Conservation (phyloP, 2,888 invertebrate species). For the Standfussiana lucernea region DNA sequence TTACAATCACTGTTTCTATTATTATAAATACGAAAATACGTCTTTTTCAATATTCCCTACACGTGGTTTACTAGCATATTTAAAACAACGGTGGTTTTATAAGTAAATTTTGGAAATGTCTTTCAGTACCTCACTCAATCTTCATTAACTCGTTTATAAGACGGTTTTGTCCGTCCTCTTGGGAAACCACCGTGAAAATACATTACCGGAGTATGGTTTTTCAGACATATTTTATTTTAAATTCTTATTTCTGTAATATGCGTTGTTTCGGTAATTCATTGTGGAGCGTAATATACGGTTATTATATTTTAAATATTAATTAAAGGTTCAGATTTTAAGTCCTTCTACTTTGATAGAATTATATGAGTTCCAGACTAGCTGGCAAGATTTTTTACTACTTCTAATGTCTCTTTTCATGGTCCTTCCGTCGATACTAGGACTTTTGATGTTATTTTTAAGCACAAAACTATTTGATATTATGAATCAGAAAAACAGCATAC, state of each 20-base stretch:
- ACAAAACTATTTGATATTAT: background rate
- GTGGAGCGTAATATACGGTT: background rate
- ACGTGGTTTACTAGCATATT: background rate
- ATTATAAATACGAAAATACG: background rate
- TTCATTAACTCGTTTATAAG: constrained; percentile 61
- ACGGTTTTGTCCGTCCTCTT: constrained; percentile 40
- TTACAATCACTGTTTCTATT: background rate
- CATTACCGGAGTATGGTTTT: constrained; percentile 32
- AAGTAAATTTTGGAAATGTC: constrained; percentile 38
- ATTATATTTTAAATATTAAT: background rate
- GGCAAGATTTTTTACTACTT: background rate
- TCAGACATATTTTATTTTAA: constrained; percentile 27
- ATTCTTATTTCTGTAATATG: background rate
- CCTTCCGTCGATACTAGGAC: background rate
- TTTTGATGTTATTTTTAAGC: background rate
- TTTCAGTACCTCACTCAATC: constrained; percentile 61
- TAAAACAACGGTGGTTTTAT: constrained; percentile 20
- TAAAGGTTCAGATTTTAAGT: background rate
- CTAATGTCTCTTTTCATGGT: background rate
- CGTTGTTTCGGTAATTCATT: background rate
- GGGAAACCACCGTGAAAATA: constrained; percentile 46
- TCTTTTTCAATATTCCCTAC: background rate
- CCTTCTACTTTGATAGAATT: background rate
- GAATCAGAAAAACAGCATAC: background rate
- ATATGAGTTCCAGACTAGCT: background rate